A percentile compares a stretch with the other conserved stretches of the same genome.
These are phyloP conservation scores for Prunella strophiata DNA, from an alignment of 2,797 vertebrate genomes.

Conservation along the genomic window DNA sequence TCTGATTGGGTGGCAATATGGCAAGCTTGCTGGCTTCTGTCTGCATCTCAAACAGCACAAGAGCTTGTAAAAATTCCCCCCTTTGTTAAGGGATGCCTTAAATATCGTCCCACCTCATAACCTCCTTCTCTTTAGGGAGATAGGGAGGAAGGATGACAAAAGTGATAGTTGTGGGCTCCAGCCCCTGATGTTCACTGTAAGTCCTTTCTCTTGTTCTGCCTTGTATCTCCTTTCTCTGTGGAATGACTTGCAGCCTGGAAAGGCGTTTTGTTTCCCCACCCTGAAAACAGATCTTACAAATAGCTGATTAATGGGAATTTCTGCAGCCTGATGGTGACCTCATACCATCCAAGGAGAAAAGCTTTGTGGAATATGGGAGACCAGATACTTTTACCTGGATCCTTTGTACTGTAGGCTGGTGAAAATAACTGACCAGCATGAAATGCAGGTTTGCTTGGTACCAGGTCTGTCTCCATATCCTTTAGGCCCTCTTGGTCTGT, in stretches of 20 bases:
- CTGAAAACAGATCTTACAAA: background rate
- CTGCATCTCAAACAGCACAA: background rate
- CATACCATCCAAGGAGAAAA: background rate
- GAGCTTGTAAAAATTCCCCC: background rate
- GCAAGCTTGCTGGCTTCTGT: background rate
- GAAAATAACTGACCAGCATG: background rate
- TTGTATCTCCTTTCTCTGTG: background rate
- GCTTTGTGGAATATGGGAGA: background rate
- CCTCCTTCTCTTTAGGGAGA: background rate
- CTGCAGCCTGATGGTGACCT: background rate
- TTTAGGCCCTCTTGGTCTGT: fast-evolving
- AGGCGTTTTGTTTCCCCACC: background rate
- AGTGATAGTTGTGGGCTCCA: background rate
- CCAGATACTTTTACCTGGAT: background rate
- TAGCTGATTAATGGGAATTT: background rate
- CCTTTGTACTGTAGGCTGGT: background rate
- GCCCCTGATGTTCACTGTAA: background rate
- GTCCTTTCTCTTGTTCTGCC: background rate
- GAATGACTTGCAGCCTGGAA: background rate
- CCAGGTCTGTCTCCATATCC: background rate
- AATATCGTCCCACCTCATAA: background rate
- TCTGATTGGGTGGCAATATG: background rate
- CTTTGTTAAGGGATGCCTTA: background rate
- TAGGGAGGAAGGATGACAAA: background rate
- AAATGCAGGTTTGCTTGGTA: background rate